Evolutionary conservation across 2,888 invertebrate species (phyloP), one percentile per base, ranked within the genome.

Genomic region (Andricus curvator): DNA sequence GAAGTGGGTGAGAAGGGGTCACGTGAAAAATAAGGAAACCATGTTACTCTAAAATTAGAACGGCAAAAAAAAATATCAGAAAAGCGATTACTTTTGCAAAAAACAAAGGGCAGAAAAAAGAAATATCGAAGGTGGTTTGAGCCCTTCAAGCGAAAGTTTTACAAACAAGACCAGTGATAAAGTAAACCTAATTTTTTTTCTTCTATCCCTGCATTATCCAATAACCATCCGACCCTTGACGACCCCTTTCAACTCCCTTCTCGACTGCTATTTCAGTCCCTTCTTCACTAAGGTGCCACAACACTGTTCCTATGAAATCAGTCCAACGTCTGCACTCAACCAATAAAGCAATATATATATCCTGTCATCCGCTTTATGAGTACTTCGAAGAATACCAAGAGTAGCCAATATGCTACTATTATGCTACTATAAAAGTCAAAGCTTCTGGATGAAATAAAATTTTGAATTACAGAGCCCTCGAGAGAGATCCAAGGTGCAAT

Each of bases 291-390:
- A 78, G 51, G 11, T 51, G n/a, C 20, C n/a, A 56, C n/a, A n/a
- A 33, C 51, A 74, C 56, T 25, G 9, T 74, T 33, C n/a, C 33
- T 33, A 9, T 56, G 56, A 60, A 74, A 74, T 74, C 29, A 74
- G 29, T 56, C 33, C 33, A 74, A 74, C 20, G 33, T 80, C 67
- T 65, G 70, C 67, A 15, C 70, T 51, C 44, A 41, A 56, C 37
- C 65, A 78, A 77, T 78, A 82, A 81, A 81, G 82, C 80, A 84
- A 84, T 84, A 81, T 84, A 78, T 37, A 9, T 84, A 80, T 82
- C 56, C 37, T 56, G 20, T 56, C 56, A 60, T 56, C 78, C 65
- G 70, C 8, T 67, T 81, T 78, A 78, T 78, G 76, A 78, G 77
- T 77, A 65, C 77, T 77, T 77, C 22, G 76, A 84, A 78, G 78